phyloP scores from a whole-genome alignment of 2,888 invertebrate species.

The Heliconius erato region DNA sequence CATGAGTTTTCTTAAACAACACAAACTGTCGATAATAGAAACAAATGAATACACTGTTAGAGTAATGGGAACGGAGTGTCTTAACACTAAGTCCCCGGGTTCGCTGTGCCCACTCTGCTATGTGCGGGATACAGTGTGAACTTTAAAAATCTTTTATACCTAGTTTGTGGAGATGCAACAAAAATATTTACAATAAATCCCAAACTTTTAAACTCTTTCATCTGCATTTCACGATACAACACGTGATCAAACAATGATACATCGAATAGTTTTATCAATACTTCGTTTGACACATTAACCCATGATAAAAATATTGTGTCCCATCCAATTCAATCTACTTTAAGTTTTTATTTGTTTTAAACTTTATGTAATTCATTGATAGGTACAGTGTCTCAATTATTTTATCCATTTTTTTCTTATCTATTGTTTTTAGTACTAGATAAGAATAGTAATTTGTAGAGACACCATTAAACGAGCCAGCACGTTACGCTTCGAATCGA shows the following conservation, averaged over 20 bases:
- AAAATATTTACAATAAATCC: not conserved
- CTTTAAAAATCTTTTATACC: too few relatives aligned
- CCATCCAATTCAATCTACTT: slow-evolving; percentile 37
- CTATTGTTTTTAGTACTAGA: not conserved
- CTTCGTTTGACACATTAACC: slow-evolving; percentile 81
- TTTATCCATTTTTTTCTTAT: slow-evolving; percentile 8
- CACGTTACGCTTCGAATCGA: slow-evolving; percentile 1
- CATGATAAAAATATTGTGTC: slow-evolving; percentile 64
- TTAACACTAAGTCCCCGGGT: too few relatives aligned
- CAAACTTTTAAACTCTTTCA: slow-evolving; percentile 34
- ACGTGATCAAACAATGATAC: slow-evolving; percentile 56
- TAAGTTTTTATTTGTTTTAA: slow-evolving; percentile 28
- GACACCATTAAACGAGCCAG: not conserved
- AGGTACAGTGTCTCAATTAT: not conserved
- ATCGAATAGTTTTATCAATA: slow-evolving; percentile 71
- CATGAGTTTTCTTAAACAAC: not conserved
- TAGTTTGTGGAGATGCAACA: not conserved
- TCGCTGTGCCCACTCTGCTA: too few relatives aligned
- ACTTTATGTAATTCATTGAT: slow-evolving; percentile 34
- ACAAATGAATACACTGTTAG: not conserved
- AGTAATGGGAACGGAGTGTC: too few relatives aligned
- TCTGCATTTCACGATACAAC: slow-evolving; percentile 50
- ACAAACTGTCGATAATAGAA: not conserved
- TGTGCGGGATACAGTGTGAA: too few relatives aligned
- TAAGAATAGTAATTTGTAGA: slow-evolving; percentile 20